Evolutionary conservation across 2,113 vertebrate genomes (phyloP).

Genomic region (Gnathonemus longibarbis): DNA sequence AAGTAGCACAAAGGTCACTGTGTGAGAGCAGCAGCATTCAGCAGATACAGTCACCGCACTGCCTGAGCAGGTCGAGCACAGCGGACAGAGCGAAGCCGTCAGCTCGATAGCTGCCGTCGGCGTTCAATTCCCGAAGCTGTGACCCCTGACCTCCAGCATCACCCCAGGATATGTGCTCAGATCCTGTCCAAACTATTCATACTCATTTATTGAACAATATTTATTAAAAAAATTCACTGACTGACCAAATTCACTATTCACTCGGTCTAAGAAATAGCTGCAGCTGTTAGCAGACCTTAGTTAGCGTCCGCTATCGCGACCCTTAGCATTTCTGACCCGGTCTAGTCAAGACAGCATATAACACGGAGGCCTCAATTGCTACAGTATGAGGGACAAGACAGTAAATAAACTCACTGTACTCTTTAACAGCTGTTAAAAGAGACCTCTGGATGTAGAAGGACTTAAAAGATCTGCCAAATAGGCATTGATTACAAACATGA

Average conservation of each 20-base stretch:
- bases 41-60: neutral
- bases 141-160: neutral
- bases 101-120: neutral
- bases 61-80: neutral
- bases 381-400: neutral
- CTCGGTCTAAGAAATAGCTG: neutral
- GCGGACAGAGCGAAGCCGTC: neutral
- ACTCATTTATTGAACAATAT: neutral
- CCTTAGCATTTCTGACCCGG: neutral
- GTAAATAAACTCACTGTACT: neutral
- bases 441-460: neutral
- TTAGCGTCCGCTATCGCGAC: neutral
- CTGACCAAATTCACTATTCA: neutral
- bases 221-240: neutral
- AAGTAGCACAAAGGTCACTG: slow-evolving; percentile 8
- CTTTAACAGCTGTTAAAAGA: neutral
- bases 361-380: neutral
- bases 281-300: neutral
- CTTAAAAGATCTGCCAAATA: neutral
- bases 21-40: neutral
- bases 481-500: neutral
- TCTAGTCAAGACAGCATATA: neutral
- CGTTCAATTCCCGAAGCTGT: neutral
- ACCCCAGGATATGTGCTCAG: neutral
- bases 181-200: neutral